phyloP scores from a whole-genome alignment of 1,140 invertebrate species.

The Micrasema longulum region DNA sequence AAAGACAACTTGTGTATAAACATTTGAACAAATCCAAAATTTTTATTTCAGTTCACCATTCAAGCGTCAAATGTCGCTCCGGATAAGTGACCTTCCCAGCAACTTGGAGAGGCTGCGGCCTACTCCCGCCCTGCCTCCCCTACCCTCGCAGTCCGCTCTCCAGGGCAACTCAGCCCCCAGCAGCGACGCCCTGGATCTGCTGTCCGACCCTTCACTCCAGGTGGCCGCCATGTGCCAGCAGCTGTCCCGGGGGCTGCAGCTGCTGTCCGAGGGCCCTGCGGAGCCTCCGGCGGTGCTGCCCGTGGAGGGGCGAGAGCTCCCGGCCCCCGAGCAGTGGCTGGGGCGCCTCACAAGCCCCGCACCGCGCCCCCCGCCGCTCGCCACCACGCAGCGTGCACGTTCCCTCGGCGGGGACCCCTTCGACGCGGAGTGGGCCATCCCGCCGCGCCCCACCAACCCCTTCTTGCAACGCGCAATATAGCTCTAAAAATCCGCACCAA shows the following conservation, averaged over 20 bases:
- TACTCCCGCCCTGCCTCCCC: constrained; percentile 63
- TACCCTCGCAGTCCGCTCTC: constrained; percentile 60
- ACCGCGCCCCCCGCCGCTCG: constrained; percentile 71
- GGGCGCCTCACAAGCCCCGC: constrained; percentile 72
- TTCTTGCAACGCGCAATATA: constrained; percentile 52
- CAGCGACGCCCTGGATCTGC: constrained; percentile 58
- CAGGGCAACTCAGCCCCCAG: constrained; percentile 51
- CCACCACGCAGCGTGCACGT: constrained; percentile 71
- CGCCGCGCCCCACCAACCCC: constrained; percentile 59
- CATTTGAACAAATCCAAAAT: too few relatives aligned
- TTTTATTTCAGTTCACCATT: constrained; percentile 81
- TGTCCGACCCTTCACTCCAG: constrained; percentile 56
- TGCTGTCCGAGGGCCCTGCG: constrained; percentile 61
- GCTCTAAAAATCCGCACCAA: not conserved
- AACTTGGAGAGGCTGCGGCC: constrained; percentile 85
- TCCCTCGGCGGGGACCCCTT: constrained; percentile 77
- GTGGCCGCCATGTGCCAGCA: constrained; percentile 66
- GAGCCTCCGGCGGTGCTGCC: constrained; percentile 54
- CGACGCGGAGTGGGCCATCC: constrained; percentile 87
- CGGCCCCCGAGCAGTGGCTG: constrained; percentile 83
- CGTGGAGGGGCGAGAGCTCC: constrained; percentile 63
- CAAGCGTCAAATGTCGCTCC: constrained; percentile 94
- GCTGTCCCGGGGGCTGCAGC: constrained; percentile 62
- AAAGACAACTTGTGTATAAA: not conserved
- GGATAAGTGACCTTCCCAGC: constrained; percentile 93